Base-by-base conservation (phyloP, 1,140 invertebrate genomes). In the Forficula auricularia region DNA sequence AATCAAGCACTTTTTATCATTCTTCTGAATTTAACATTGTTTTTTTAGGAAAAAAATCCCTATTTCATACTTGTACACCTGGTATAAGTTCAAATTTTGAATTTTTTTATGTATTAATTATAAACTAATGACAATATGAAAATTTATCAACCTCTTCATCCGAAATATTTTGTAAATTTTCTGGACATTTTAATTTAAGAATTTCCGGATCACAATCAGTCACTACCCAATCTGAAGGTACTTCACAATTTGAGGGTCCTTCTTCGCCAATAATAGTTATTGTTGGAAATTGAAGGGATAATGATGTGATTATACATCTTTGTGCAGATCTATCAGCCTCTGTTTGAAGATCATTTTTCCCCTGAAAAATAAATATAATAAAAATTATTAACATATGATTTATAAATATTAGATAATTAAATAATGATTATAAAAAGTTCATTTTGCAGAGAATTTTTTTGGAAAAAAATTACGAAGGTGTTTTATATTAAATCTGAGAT, bases 281-380 rank as follows among this genome's bases (percentile, higher is more conserved):
- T 53, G 73, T 75, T 2, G 90, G 89, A 66, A 89, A 98, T 47
- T 82, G 77, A 46, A 71, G 70, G 20, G 72, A 65, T 2, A 98
- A 64, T 1, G 87, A 90, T 15, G 80, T 73, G 34, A 96, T 72
- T 46, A 98, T 98, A 57, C 84, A 92, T 49, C 73, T 70, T 62
- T 98, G 91, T 3, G 88, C 91, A 33, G 80, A 83, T 50, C 94
- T 70, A 61, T 98, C 95, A 3, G 94, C 95, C 68, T 96, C 88
- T 4, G 95, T 98, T 69, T 98, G 92, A 14, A 91, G 70, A 67
- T 98, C 92, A 70, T 90, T 83, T 50, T 78, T 75, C n/a, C 81
- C 86, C 71, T 87, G 56, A 40, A 63, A 52, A 40, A 40, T 60
- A 42, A 38, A 37, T 14, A 19, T 27, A 19, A 15, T 30, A 42